Evolutionary conservation across 2,113 vertebrate species (phyloP).

Genomic region (Eurystomus gularis): DNA sequence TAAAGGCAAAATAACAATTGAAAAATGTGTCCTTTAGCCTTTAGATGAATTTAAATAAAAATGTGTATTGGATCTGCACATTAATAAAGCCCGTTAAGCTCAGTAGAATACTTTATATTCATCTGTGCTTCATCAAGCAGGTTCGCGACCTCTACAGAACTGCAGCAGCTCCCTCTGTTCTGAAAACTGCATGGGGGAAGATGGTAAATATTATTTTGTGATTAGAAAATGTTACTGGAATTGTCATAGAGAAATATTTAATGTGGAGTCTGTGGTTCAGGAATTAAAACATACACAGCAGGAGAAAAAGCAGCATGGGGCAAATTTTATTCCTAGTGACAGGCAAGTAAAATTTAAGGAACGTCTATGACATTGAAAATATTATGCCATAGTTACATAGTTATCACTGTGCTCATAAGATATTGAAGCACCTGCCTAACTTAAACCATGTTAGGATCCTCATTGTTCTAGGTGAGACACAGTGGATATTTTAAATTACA

Average conservation of each 20-base stretch:
- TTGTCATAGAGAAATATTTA: constrained; percentile 69
- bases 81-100: constrained; percentile 76
- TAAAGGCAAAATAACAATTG: constrained; percentile 77
- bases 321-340: constrained; percentile 33
- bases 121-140: constrained; percentile 77
- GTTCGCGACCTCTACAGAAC: constrained; percentile 73
- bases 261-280: constrained; percentile 40
- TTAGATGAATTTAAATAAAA: constrained; percentile 77
- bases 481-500: background rate
- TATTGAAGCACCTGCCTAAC: constrained; percentile 48
- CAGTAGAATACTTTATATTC: constrained; percentile 75
- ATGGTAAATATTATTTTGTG: constrained; percentile 76
- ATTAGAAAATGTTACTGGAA: constrained; percentile 79
- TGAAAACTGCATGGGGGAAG: constrained; percentile 58
- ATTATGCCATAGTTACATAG: background rate
- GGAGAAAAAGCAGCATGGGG: constrained; percentile 32
- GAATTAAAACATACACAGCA: constrained; percentile 63
- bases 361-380: background rate
- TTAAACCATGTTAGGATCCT: constrained; percentile 6
- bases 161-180: constrained; percentile 71
- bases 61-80: constrained; percentile 63
- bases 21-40: constrained; percentile 74
- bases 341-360: constrained; percentile 43
- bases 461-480: background rate
- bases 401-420: background rate